Evolutionary conservation across 1,140 invertebrate genomes (phyloP).

Genomic region (Meloidogyne hapla): DNA sequence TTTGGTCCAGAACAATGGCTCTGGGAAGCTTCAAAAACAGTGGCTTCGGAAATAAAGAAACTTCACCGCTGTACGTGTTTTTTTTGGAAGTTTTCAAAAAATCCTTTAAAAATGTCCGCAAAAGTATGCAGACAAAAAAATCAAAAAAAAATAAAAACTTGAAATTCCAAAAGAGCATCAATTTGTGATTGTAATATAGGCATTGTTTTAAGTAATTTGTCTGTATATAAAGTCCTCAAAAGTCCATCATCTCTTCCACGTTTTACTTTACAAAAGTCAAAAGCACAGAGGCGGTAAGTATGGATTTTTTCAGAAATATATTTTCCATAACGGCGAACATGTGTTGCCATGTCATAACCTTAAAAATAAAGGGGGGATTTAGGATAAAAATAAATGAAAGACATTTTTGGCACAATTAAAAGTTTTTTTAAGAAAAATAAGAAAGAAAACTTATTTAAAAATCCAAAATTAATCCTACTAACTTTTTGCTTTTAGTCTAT

Average conservation of each 20-base stretch:
- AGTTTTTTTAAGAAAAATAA: too few species aligned
- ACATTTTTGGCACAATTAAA: neutral
- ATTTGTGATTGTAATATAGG: constrained; percentile 91
- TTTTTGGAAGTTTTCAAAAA: too few species aligned
- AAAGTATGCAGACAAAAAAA: too few species aligned
- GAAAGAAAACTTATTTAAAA: too few species aligned
- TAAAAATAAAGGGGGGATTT: constrained; percentile 59
- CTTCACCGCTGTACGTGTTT: too few species aligned
- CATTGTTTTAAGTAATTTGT: constrained; percentile 92
- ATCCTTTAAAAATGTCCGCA: too few species aligned
- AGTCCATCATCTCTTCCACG: constrained; percentile 91
- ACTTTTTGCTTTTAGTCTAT: too few species aligned
- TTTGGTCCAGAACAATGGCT: too few species aligned
- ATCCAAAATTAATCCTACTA: too few species aligned
- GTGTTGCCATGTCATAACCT: constrained; percentile 99
- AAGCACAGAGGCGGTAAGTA: constrained; percentile 94
- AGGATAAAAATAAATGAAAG: neutral
- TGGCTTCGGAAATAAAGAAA: too few species aligned
- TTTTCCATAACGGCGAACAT: constrained; percentile 94
- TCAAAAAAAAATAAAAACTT: constrained; percentile 68
- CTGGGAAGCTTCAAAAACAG: too few species aligned
- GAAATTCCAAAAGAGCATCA: constrained; percentile 92
- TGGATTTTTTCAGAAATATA: constrained; percentile 98
- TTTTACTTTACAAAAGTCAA: constrained; percentile 99
- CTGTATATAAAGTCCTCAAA: constrained; percentile 90